These are phyloP conservation scores for Euzetes globulus DNA, from an alignment of 2,888 invertebrate species.

Conservation along the genomic window DNA sequence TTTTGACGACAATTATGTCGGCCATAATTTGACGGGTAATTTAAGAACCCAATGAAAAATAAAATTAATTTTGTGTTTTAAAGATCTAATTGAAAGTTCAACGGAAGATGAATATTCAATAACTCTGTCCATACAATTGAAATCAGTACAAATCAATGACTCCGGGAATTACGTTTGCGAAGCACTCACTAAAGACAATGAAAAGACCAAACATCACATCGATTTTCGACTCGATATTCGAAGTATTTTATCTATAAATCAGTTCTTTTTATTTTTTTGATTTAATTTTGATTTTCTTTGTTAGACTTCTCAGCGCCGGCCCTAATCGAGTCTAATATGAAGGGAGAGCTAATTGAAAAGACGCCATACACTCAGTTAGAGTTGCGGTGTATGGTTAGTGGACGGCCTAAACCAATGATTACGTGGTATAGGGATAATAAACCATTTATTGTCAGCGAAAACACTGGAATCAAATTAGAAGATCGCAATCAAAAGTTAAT, in stretches of 20 bases:
- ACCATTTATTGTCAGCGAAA: constrained; percentile 27
- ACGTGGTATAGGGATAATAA: constrained; percentile 40
- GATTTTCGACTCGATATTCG: constrained; percentile 30
- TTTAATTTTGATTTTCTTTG: neutral
- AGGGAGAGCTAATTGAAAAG: constrained; percentile 32
- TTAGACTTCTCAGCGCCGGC: constrained; percentile 32
- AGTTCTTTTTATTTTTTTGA: neutral
- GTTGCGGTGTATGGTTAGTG: constrained; percentile 44
- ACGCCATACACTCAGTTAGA: constrained; percentile 36
- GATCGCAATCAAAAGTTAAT: constrained; percentile 38
- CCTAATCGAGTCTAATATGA: constrained; percentile 36
- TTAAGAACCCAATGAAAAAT: neutral
- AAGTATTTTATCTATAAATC: neutral
- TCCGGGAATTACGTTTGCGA: constrained; percentile 35
- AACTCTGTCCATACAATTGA: constrained; percentile 39
- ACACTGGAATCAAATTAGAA: constrained; percentile 38
- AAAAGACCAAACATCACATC: constrained; percentile 8
- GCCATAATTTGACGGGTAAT: constrained; percentile 34
- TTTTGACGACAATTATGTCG: neutral
- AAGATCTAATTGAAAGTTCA: constrained; percentile 9
- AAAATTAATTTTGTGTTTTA: neutral
- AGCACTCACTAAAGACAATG: neutral
- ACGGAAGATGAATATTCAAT: constrained; percentile 27
- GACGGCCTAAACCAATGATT: constrained; percentile 43
- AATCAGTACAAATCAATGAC: constrained; percentile 39